These are phyloP conservation scores for Apogon hyalosoma DNA, from an alignment of 2,797 vertebrate species.

Conservation along the genomic window DNA sequence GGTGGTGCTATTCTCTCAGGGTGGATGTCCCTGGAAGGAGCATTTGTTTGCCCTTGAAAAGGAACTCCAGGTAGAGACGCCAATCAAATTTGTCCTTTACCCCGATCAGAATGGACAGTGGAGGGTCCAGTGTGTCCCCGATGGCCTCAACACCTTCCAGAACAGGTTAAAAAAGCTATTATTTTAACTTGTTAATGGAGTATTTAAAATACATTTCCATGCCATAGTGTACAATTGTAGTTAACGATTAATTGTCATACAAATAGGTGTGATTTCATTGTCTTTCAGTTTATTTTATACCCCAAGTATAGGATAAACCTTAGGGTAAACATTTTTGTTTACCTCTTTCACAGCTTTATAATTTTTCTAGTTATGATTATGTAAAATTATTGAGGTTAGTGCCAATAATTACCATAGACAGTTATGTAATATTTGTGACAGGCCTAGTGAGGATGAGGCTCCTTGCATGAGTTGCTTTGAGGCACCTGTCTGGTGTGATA, in stretches of 20 bases:
- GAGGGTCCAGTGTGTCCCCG: slow-evolving; percentile 93
- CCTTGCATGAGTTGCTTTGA: neutral
- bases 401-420: too few relatives aligned
- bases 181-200: slow-evolving; percentile 7
- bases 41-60: slow-evolving; percentile 90
- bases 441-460: neutral
- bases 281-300: too few relatives aligned
- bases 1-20: slow-evolving; percentile 86
- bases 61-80: slow-evolving; percentile 80
- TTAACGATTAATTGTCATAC: too few relatives aligned
- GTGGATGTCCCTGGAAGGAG: slow-evolving; percentile 95
- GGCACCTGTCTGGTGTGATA: slow-evolving; percentile 21
- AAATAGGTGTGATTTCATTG: too few relatives aligned
- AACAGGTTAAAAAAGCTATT: slow-evolving; percentile 85
- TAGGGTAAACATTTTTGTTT: too few relatives aligned
- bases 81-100: slow-evolving; percentile 90
- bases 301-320: too few relatives aligned
- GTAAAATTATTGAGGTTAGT: too few relatives aligned
- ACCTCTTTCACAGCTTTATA: too few relatives aligned
- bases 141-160: slow-evolving; percentile 88
- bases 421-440: too few relatives aligned
- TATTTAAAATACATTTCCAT: slow-evolving; percentile 15
- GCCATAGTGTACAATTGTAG: neutral
- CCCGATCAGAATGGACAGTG: slow-evolving; percentile 88
- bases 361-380: too few relatives aligned